Percentiles rank a stretch among this genome's conserved stretches.
Evolutionary conservation across 2,888 invertebrate species (phyloP).

Genomic region (Gasteruption jaculator): DNA sequence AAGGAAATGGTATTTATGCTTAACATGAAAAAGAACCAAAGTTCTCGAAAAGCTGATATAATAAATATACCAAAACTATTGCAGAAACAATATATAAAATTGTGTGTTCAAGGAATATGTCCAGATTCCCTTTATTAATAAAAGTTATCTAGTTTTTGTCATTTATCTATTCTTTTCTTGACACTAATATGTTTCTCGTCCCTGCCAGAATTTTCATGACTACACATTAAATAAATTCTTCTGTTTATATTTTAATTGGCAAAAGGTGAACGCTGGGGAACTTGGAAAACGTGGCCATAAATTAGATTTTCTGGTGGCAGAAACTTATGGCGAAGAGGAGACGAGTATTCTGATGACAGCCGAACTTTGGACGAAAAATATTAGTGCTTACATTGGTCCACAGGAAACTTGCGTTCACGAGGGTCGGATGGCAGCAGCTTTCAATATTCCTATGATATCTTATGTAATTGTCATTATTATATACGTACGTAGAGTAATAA

Average conservation of each 20-base stretch:
- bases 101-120: no score
- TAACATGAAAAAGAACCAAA: no score
- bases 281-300: conserved; percentile 66
- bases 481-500: no score
- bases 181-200: no score
- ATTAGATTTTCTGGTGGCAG: conserved; percentile 77
- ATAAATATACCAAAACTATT: no score
- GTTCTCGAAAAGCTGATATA: no score
- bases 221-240: no score
- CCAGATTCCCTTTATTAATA: conserved; percentile 1
- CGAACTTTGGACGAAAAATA: conserved; percentile 75
- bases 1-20: no score
- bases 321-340: conserved; percentile 87
- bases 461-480: conserved; percentile 81
- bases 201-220: no score
- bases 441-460: conserved; percentile 93
- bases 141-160: conserved; percentile 3
- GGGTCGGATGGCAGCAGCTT: conserved; percentile 88
- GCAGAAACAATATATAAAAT: no score
- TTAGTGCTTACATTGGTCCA: conserved; percentile 85
- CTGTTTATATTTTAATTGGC: neutral
- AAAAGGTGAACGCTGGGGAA: conserved; percentile 57
- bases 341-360: conserved; percentile 83
- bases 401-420: conserved; percentile 91
- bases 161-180: neutral